A percentile compares a stretch with the other conserved stretches of the same genome.
phyloP scores from a whole-genome alignment of 35 echinoderm and acorn worm genomes.

The Acanthaster planci region DNA sequence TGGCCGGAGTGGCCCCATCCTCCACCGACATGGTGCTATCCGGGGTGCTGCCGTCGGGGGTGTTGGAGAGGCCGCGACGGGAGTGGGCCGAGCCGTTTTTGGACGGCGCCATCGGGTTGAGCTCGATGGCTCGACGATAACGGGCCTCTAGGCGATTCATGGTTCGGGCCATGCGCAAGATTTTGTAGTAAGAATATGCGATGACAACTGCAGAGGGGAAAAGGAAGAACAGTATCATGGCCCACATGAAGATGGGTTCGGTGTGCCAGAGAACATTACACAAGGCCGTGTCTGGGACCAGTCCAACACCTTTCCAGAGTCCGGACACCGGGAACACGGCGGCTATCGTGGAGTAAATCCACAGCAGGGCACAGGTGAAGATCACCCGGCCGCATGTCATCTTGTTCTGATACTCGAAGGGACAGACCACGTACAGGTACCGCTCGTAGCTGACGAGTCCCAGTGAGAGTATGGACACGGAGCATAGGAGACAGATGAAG shows the following conservation, averaged over 20 bases:
- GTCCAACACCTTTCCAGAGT: slow-evolving; percentile 14
- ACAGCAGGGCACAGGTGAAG: slow-evolving; percentile 6
- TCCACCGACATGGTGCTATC: background rate
- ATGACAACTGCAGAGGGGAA: background rate
- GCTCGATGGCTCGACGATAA: background rate
- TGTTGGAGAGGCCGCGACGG: background rate
- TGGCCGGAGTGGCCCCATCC: background rate
- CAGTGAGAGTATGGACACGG: slow-evolving; percentile 33
- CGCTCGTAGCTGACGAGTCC: slow-evolving; percentile 34
- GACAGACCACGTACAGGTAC: slow-evolving; percentile 27
- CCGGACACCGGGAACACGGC: slow-evolving; percentile 17
- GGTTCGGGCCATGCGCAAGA: background rate
- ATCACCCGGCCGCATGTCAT: background rate
- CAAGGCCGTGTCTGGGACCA: background rate
- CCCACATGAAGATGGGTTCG: background rate
- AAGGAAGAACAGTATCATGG: background rate
- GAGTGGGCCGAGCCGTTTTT: background rate
- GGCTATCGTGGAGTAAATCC: slow-evolving; percentile 10
- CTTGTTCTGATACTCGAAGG: slow-evolving; percentile 7
- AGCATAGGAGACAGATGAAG: slow-evolving; percentile 25
- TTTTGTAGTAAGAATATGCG: background rate
- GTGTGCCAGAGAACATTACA: slow-evolving; percentile 17
- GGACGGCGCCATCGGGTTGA: background rate
- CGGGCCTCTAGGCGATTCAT: background rate
- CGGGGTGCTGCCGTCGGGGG: background rate